phyloP scores from a whole-genome alignment of 2,797 vertebrate species.

The Notoglanidium macrostoma region DNA sequence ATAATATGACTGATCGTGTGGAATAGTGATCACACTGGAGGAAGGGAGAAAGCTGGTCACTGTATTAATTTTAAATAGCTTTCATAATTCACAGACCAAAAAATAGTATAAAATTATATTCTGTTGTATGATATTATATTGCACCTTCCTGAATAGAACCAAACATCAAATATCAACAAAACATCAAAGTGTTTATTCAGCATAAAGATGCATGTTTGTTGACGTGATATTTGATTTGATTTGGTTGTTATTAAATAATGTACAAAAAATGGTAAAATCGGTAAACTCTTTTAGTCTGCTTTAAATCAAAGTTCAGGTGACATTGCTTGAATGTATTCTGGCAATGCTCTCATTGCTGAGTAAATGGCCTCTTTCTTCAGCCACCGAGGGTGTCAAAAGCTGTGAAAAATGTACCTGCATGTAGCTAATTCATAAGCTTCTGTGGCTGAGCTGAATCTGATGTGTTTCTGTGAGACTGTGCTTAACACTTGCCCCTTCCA shows the following conservation, averaged over 20 bases:
- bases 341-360: slow-evolving; percentile 11
- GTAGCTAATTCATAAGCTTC: slow-evolving; percentile 37
- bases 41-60: neutral
- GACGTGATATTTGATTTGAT: neutral
- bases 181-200: neutral
- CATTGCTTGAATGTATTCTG: slow-evolving; percentile 12
- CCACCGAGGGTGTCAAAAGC: slow-evolving; percentile 31
- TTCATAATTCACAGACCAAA: too few species aligned
- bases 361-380: slow-evolving; percentile 20
- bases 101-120: neutral
- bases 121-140: neutral
- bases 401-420: slow-evolving; percentile 45
- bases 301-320: neutral
- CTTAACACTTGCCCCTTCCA: slow-evolving; percentile 45
- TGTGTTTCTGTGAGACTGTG: slow-evolving; percentile 39
- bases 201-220: neutral
- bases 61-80: neutral
- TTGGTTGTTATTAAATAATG: neutral
- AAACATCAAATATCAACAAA: neutral
- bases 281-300: neutral
- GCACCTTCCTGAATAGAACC: neutral
- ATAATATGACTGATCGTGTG: neutral
- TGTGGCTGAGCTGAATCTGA: slow-evolving; percentile 28
- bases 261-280: slow-evolving; percentile 7
- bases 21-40: neutral